Conservation (phyloP, 2,888 invertebrate genomes). For the Drosophila crucigera region DNA sequence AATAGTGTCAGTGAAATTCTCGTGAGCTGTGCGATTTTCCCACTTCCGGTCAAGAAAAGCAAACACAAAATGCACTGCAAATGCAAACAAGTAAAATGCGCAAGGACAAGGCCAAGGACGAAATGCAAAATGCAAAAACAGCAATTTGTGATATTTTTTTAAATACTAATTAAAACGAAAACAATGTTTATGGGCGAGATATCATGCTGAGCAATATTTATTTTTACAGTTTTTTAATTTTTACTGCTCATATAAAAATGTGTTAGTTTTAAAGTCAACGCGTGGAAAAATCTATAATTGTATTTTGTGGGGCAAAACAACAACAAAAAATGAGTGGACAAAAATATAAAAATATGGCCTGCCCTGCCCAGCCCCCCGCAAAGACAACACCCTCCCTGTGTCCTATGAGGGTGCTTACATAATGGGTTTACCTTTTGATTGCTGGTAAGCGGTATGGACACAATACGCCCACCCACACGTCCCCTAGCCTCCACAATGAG, state of each 20-base stretch:
- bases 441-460: conserved; percentile 89
- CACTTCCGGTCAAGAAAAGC: conserved; percentile 2
- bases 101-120: conserved; percentile 43
- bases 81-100: conserved; percentile 3
- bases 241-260: not conserved
- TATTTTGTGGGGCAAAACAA: conserved; percentile 15
- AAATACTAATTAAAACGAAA: not conserved
- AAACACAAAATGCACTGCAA: conserved; percentile 1
- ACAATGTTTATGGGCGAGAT: not conserved
- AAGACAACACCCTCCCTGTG: not conserved
- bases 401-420: conserved; percentile 55
- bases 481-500: conserved; percentile 92
- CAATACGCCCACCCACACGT: conserved; percentile 93
- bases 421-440: conserved; percentile 84
- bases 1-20: conserved; percentile 24
- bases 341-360: conserved; percentile 28
- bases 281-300: conserved; percentile 65
- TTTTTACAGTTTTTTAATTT: not conserved
- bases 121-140: conserved; percentile 10
- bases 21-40: not conserved
- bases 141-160: not conserved
- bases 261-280: not conserved
- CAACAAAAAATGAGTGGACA: conserved; percentile 8
- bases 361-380: not conserved
- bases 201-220: not conserved